Conservation (phyloP, 1,140 invertebrate species). For the Achatina immaculata region DNA sequence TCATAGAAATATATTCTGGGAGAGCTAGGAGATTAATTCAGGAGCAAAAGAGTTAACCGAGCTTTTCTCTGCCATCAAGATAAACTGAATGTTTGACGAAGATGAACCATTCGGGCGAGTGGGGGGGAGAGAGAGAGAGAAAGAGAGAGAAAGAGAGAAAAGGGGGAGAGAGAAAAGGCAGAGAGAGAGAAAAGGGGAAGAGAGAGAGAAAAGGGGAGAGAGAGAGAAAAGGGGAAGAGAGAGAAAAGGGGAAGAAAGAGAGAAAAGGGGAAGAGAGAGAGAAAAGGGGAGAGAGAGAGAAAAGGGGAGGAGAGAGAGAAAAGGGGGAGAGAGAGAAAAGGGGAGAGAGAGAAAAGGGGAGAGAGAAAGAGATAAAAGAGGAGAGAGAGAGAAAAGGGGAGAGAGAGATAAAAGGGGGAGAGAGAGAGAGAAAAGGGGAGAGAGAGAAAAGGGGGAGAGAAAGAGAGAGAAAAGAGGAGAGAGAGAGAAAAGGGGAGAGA, state of each 20-base stretch:
- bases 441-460: not conserved
- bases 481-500: not conserved
- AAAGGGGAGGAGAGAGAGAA: not conserved
- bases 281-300: not conserved
- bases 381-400: not conserved
- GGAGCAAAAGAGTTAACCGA: too few species aligned
- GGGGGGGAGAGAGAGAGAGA: slow-evolving; percentile 2
- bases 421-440: not conserved
- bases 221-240: not conserved
- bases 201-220: too few species aligned
- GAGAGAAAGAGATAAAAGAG: not conserved
- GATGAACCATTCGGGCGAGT: too few species aligned
- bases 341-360: not conserved
- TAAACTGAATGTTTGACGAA: too few species aligned
- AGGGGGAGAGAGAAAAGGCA: not conserved
- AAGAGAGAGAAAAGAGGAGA: not conserved
- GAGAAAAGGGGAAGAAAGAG: not conserved
- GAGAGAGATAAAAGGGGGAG: not conserved
- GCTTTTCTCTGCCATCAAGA: too few species aligned
- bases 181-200: not conserved
- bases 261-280: not conserved
- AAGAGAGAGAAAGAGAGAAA: not conserved
- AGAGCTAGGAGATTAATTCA: too few species aligned
- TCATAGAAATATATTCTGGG: too few species aligned
- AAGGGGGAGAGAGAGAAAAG: not conserved